phyloP scores from a whole-genome alignment of 2,113 vertebrate species.

The Thermophis baileyi region DNA sequence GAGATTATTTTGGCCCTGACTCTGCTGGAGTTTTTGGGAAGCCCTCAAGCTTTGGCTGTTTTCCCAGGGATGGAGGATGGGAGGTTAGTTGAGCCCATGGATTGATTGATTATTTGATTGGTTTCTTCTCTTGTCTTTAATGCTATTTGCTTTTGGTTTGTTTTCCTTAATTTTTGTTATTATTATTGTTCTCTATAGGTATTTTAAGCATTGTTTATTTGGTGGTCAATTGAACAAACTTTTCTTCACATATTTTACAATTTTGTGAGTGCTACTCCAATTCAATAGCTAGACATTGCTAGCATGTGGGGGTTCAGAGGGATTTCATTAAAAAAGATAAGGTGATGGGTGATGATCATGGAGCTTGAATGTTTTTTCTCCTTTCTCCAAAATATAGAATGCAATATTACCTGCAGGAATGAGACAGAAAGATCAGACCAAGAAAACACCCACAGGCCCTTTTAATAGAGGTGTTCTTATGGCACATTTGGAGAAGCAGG shows the following conservation, averaged over 20 bases:
- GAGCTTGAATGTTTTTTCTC: not conserved
- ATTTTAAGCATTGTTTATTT: not conserved
- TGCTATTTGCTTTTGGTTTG: not conserved
- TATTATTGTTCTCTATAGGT: not conserved
- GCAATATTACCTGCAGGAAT: slow-evolving; percentile 88
- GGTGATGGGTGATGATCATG: not conserved
- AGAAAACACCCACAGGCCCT: slow-evolving; percentile 88
- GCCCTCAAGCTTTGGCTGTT: not conserved
- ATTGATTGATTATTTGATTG: not conserved
- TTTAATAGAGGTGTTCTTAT: slow-evolving; percentile 93
- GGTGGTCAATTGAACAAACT: not conserved
- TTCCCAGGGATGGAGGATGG: not conserved
- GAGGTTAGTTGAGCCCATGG: not conserved
- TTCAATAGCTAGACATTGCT: not conserved
- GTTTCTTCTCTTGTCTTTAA: not conserved
- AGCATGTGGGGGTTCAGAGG: not conserved
- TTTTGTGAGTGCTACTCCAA: not conserved
- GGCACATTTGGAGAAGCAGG: slow-evolving; percentile 94
- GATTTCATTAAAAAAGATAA: not conserved
- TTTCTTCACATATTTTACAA: not conserved
- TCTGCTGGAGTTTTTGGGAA: not conserved
- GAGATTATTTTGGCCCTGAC: not conserved
- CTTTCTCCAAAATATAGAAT: slow-evolving; percentile 72
- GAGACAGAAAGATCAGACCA: slow-evolving; percentile 96
- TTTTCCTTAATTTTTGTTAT: not conserved